Base-by-base conservation (phyloP, 2,797 vertebrate genomes). In the Dryobates pubescens region DNA sequence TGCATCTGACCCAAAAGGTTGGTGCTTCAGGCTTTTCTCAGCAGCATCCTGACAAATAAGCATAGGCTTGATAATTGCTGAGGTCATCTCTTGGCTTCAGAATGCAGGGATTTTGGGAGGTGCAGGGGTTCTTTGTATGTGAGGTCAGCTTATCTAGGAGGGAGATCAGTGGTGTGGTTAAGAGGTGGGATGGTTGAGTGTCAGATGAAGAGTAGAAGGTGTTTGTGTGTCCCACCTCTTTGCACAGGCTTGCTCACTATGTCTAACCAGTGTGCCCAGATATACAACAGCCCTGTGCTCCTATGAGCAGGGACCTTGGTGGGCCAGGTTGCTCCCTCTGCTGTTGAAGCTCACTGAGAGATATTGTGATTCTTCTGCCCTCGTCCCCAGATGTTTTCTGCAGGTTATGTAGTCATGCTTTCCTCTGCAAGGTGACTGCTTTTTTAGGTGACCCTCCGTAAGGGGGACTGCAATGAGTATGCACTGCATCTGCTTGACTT, bases 1-100 rank as follows among this genome's bases (percentile, higher is more conserved):
- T 86, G 51, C 36, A 82, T 84, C 1, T 3, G 34, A 86, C n/a
- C 11, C 17, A 17, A 30, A 64, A 47, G 17, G 23, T 65, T 68
- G 65, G 58, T 68, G 34, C 53, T 93, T 74, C 69, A 78, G 29
- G 64, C 51, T 89, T 90, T 90, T 84, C 51, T 57, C 87, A 32
- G 62, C 73, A 85, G 9, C 41, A 17, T 71, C 49, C 23, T 85
- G 58, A 74, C 57, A 81, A 91, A 69, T 64, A 8, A 71, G 27
- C 1, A 1, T 68, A 88, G 71, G 53, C 59, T 43, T 24, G 22
- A 29, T 54, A 77, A 67, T 20, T 0, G 1, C 32, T 80, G 67
- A 86, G 77, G 69, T 75, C 36, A 63, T 63, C 56, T 58, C 38
- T 71, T 86, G 81, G 69, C 90, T 88, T 30, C 59, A 68, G 45